Base-by-base conservation (phyloP, 2,113 vertebrate genomes). In the Cyprinus carpio region DNA sequence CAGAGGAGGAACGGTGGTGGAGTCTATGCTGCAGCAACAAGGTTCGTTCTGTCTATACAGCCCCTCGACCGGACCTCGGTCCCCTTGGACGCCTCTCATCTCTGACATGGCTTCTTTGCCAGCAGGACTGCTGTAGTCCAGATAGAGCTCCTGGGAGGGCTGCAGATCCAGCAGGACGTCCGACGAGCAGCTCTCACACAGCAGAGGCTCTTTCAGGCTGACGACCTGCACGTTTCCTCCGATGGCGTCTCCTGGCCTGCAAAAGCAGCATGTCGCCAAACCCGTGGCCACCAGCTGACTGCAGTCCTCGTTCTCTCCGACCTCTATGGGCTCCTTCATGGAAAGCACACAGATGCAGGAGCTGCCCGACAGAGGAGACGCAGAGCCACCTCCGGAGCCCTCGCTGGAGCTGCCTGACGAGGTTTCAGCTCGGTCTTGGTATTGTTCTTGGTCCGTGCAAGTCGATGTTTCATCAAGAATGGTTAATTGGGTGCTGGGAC, bases 231-330 rank as follows among this genome's bases (percentile, higher is more conserved):
- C 56, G 1, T 56, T 54, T 15, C 29, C 18, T 13, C 15, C 78
- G 43, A n/a, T 74, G 29, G 87, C 88, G 37, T 83, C 89, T 25
- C 78, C 71, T 12, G 90, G 87, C 31, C 93, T 89, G 15, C 95
- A 95, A 0, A 90, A 93, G 89, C 93, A 94, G 65, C 85, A 89
- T 25, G 84, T 91, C 0, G 75, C 81, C 27, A 90, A 91, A 25
- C 95, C 96, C 0, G 93, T 91, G 88, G 90, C 91, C 29, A 98
- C 97, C 72, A 95, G 96, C 89, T 97, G 96, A 91, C 96, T 97
- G 80, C 97, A 93, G 81, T 97, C 97, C 89, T 97, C 97, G 0
- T 98, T 97, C 87, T 99, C 97, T 16, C 96, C 97, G 1, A 97
- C 93, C 88, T 97, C 96, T 91, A 98, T 79, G 0, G 97, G 97